Conservation (phyloP, 2,797 vertebrate genomes). For the Danio choprae region DNA sequence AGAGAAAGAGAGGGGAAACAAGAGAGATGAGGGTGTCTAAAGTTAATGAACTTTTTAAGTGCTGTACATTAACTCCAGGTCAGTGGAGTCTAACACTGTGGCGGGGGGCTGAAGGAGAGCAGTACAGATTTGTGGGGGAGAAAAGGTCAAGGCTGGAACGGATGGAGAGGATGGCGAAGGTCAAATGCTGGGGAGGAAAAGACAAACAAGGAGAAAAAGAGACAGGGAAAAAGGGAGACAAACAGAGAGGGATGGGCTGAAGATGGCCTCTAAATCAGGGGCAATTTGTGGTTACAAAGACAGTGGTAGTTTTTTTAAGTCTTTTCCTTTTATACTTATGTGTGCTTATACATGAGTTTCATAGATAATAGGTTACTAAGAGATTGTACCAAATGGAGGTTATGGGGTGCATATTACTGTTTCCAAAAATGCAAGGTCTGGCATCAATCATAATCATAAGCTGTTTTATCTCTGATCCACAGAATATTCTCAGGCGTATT, state of each 20-base stretch:
- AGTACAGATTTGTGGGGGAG: slow-evolving; percentile 25
- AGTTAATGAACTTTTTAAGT: slow-evolving; percentile 56
- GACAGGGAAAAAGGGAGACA: slow-evolving; percentile 29
- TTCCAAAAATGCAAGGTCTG: slow-evolving; percentile 15
- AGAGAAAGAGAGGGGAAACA: slow-evolving; percentile 20
- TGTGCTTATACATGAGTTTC: background rate
- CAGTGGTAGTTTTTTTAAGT: slow-evolving; percentile 5
- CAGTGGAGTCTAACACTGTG: slow-evolving; percentile 17
- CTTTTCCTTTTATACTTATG: background rate
- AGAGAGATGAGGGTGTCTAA: slow-evolving; percentile 48
- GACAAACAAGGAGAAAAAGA: slow-evolving; percentile 42
- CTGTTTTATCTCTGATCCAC: slow-evolving; percentile 2
- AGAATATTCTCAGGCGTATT: slow-evolving; percentile 13
- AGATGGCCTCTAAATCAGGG: slow-evolving; percentile 32
- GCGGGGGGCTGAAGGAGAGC: slow-evolving; percentile 11
- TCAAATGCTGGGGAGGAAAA: slow-evolving; percentile 41
- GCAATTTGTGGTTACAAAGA: background rate
- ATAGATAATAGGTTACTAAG: background rate
- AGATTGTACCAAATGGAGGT: background rate
- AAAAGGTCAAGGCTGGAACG: slow-evolving; percentile 45
- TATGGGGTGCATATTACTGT: slow-evolving; percentile 14
- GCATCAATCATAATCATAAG: slow-evolving; percentile 4
- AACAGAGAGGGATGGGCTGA: slow-evolving; percentile 39
- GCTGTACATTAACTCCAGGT: slow-evolving; percentile 39
- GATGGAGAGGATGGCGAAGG: slow-evolving; percentile 44